A percentile compares a stretch with the other conserved stretches of the same genome.
These are phyloP conservation scores for Euura saliciscinereae DNA, from an alignment of 1,140 invertebrate species.

Conservation along the genomic window DNA sequence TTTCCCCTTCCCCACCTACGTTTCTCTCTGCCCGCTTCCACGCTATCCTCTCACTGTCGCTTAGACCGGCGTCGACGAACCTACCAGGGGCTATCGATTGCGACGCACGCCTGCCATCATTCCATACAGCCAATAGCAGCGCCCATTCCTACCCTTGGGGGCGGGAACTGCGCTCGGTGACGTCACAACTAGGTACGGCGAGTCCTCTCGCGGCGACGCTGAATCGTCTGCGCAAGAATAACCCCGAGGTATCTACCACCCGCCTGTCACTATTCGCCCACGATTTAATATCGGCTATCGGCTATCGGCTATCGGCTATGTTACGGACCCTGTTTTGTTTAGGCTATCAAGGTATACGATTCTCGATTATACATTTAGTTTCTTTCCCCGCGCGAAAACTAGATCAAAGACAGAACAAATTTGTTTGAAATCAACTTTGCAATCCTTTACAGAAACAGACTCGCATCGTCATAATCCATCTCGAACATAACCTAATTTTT, in stretches of 20 bases:
- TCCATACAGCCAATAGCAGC: slow-evolving; percentile 46
- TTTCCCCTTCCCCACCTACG: slow-evolving; percentile 11
- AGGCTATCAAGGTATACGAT: no score
- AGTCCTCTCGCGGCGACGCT: slow-evolving; percentile 42
- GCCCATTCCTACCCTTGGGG: slow-evolving; percentile 20
- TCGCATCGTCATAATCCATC: no score
- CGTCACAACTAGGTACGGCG: slow-evolving; percentile 34
- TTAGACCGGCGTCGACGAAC: slow-evolving; percentile 29
- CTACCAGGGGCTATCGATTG: slow-evolving; percentile 51
- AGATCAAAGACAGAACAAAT: no score
- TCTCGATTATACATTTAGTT: no score
- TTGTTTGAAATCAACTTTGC: no score
- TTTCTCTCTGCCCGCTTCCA: slow-evolving; percentile 5
- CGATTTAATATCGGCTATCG: no score
- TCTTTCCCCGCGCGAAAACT: no score
- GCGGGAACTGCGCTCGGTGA: slow-evolving; percentile 37
- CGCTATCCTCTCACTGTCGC: background rate
- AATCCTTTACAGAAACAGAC: no score
- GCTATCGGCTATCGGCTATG: no score
- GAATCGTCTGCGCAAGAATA: slow-evolving; percentile 11
- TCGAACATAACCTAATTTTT: no score
- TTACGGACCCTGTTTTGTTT: no score
- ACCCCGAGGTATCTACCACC: slow-evolving; percentile 28
- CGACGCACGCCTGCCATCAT: slow-evolving; percentile 56
- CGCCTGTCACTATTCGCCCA: background rate